Evolutionary conservation across 2,113 vertebrate species (phyloP).

Genomic region (Lynx canadensis): DNA sequence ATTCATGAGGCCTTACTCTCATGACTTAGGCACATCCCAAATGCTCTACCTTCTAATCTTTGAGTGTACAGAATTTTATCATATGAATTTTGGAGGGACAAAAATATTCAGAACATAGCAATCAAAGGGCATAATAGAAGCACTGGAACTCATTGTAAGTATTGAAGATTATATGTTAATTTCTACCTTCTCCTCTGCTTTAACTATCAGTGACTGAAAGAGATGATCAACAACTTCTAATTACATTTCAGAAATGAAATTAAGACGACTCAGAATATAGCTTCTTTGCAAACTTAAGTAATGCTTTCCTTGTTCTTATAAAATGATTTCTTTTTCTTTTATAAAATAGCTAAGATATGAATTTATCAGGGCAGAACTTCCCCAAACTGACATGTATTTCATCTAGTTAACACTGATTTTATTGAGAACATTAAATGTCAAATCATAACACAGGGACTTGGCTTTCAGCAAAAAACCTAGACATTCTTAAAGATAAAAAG

Average conservation of each 20-base stretch:
- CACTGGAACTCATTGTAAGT: not conserved
- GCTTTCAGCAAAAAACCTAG: not conserved
- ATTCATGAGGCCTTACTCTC: not conserved
- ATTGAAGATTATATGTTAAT: not conserved
- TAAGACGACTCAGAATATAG: not conserved
- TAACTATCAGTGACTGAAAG: not conserved
- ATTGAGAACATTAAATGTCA: not conserved
- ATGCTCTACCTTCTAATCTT: not conserved
- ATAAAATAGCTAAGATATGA: not conserved
- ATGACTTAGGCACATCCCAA: not conserved
- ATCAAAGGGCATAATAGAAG: not conserved
- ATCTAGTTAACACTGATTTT: not conserved
- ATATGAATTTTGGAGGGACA: not conserved
- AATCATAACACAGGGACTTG: not conserved
- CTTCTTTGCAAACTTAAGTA: not conserved
- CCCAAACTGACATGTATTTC: not conserved
- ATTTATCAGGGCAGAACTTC: not conserved
- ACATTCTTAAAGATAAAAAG: not conserved
- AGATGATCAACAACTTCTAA: not conserved
- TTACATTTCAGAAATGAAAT: not conserved
- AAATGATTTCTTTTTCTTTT: not conserved
- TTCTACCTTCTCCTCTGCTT: not conserved
- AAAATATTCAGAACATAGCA: not conserved
- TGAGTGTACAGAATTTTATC: not conserved
- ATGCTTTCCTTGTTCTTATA: not conserved